phyloP scores from a whole-genome alignment of 2,113 vertebrate species.

The Hemicordylus capensis region DNA sequence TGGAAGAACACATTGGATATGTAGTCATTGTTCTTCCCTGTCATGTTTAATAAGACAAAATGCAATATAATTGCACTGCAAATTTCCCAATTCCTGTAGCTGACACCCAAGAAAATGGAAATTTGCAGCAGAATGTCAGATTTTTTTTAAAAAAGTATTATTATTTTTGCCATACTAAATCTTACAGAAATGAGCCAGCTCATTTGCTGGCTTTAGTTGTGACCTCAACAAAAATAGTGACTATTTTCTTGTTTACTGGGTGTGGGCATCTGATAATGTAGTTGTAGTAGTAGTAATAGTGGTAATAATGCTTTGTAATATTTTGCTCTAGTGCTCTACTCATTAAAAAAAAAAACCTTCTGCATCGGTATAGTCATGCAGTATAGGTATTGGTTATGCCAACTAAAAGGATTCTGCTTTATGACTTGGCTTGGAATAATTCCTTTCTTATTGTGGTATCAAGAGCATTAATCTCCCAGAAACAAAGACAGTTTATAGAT shows the following conservation, averaged over 20 bases:
- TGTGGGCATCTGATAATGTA: conserved; percentile 31
- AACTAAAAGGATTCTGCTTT: conserved; percentile 4
- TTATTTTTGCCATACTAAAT: background rate
- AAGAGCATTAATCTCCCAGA: background rate
- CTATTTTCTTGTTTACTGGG: conserved; percentile 41
- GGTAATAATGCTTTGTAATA: background rate
- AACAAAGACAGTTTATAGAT: background rate
- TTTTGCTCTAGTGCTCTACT: conserved; percentile 23
- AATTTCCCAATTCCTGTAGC: background rate
- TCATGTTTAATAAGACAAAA: too few species aligned
- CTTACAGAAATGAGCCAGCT: background rate
- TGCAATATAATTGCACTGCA: too few species aligned
- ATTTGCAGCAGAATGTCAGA: background rate
- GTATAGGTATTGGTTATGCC: background rate
- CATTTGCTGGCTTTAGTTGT: background rate
- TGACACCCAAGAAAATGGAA: background rate
- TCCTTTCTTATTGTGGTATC: background rate
- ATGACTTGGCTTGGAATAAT: conserved; percentile 50
- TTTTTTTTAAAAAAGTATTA: too few species aligned
- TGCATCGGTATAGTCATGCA: conserved; percentile 39
- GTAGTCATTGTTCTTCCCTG: too few species aligned
- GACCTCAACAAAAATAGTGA: conserved; percentile 13
- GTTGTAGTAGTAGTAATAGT: too few species aligned
- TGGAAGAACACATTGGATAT: background rate
- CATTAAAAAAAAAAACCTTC: conserved; percentile 31